These are phyloP conservation scores for Drosophila kanekoi DNA, from an alignment of 2,888 invertebrate species.

Conservation along the genomic window DNA sequence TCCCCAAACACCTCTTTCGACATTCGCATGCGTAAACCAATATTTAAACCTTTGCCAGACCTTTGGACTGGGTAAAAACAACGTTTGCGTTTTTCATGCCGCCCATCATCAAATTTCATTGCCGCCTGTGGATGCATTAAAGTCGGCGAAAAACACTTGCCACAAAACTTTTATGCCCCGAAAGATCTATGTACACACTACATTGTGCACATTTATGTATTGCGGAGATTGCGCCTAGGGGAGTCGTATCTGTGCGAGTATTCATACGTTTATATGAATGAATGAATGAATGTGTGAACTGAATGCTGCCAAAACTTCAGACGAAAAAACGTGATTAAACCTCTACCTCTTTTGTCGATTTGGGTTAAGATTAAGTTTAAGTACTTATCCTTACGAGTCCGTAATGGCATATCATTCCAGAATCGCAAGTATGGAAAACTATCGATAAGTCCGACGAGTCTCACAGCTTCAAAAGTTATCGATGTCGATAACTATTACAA, in stretches of 20 bases:
- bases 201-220: conserved; percentile 21
- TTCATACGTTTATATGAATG: background rate
- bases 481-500: too few relatives aligned
- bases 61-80: conserved; percentile 25
- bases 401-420: too few relatives aligned
- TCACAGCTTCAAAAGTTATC: too few relatives aligned
- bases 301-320: background rate
- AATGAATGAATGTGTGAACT: background rate
- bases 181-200: conserved; percentile 27
- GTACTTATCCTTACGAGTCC: too few relatives aligned
- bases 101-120: conserved; percentile 57
- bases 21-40: conserved; percentile 6
- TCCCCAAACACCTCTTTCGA: background rate
- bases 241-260: conserved; percentile 21
- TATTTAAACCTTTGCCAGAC: conserved; percentile 36
- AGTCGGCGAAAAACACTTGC: conserved; percentile 18
- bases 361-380: too few relatives aligned
- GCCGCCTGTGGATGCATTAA: conserved; percentile 55
- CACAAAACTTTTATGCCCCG: conserved; percentile 32
- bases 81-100: conserved; percentile 33
- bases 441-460: too few relatives aligned
- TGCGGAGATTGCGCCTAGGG: conserved; percentile 33
- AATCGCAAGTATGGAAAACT: too few relatives aligned
- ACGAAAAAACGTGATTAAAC: background rate
- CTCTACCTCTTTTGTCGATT: too few relatives aligned